Evolutionary conservation across 1,140 invertebrate species (phyloP).

Genomic region (Drosophila santomea): DNA sequence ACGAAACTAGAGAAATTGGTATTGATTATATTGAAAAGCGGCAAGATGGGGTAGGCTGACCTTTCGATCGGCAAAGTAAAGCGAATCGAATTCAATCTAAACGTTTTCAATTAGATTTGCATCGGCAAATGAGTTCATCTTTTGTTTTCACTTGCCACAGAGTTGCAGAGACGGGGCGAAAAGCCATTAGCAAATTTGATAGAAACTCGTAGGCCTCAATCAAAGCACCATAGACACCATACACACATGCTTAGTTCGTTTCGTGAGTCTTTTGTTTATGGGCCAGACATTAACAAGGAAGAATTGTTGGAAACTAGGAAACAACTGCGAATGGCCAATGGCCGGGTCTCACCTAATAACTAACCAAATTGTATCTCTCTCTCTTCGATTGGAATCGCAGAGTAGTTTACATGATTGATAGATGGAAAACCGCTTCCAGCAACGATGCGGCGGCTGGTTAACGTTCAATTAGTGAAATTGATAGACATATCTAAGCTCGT

Average conservation of each 20-base stretch:
- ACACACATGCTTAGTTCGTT: constrained; percentile 46
- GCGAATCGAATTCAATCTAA: constrained; percentile 33
- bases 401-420: constrained; percentile 72
- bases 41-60: constrained; percentile 2
- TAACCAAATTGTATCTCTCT: constrained; percentile 26
- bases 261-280: constrained; percentile 67
- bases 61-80: constrained; percentile 17
- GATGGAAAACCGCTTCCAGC: constrained; percentile 58
- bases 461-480: constrained; percentile 83
- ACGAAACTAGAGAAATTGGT: constrained; percentile 52
- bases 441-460: constrained; percentile 63
- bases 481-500: constrained; percentile 72
- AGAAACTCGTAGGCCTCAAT: constrained; percentile 46
- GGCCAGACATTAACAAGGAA: constrained; percentile 45
- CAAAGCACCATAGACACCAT: constrained; percentile 3
- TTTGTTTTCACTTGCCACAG: constrained; percentile 17
- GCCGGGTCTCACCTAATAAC: constrained; percentile 60
- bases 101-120: constrained; percentile 45
- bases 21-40: constrained; percentile 29
- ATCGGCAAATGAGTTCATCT: constrained; percentile 42
- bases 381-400: constrained; percentile 25
- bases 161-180: not conserved
- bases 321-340: constrained; percentile 27
- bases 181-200: constrained; percentile 50
- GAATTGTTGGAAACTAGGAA: constrained; percentile 15